Percentiles rank a stretch among this genome's conserved stretches.
These are phyloP conservation scores for Drosophila mimetica DNA, from an alignment of 2,888 invertebrate species.

Conservation along the genomic window DNA sequence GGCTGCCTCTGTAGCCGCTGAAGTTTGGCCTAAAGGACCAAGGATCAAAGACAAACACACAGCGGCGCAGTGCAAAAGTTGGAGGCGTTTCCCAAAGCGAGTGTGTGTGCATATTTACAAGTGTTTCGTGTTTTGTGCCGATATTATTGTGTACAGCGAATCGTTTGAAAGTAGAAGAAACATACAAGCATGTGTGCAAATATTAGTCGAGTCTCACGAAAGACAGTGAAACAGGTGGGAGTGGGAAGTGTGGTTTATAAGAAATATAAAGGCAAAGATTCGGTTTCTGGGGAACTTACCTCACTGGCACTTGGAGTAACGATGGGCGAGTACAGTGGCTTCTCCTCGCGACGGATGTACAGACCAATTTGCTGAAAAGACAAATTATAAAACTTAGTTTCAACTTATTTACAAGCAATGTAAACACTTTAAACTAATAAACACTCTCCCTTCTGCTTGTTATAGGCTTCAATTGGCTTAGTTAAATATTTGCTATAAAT, in stretches of 20 bases:
- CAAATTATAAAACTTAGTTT: not conserved
- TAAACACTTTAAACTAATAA: not conserved
- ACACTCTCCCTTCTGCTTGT: not conserved
- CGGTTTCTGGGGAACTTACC: slow-evolving; percentile 66
- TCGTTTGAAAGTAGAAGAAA: slow-evolving; percentile 78
- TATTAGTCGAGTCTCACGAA: slow-evolving; percentile 72
- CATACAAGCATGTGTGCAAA: slow-evolving; percentile 69
- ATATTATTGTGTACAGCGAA: slow-evolving; percentile 58
- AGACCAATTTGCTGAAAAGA: slow-evolving; percentile 80
- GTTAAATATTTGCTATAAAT: not conserved
- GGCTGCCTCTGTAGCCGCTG: slow-evolving; percentile 63
- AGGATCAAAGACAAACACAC: slow-evolving; percentile 67
- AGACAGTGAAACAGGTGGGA: not conserved
- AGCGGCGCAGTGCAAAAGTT: slow-evolving; percentile 63
- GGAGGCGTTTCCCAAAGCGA: slow-evolving; percentile 26
- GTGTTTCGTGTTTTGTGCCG: slow-evolving; percentile 40
- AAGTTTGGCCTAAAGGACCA: slow-evolving; percentile 57
- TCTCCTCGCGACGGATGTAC: slow-evolving; percentile 81
- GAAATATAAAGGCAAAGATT: not conserved
- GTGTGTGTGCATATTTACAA: slow-evolving; percentile 42
- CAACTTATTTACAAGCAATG: not conserved
- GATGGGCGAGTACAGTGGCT: slow-evolving; percentile 76
- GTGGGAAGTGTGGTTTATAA: too few species aligned
- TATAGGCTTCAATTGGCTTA: not conserved
- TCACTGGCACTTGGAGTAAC: slow-evolving; percentile 71